phyloP scores from a whole-genome alignment of 1,140 invertebrate genomes.

The Apolygus lucorum region DNA sequence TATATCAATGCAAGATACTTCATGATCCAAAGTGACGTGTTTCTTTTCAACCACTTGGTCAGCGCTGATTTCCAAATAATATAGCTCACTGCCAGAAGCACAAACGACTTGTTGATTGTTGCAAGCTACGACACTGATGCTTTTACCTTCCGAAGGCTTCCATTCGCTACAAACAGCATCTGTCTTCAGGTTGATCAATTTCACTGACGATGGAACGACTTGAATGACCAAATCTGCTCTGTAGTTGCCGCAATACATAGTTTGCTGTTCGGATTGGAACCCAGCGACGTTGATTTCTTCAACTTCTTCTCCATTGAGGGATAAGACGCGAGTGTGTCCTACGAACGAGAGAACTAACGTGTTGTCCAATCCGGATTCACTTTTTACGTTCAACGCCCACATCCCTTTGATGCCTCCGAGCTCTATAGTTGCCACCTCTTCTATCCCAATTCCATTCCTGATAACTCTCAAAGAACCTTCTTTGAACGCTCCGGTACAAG shows the following conservation, averaged over 20 bases:
- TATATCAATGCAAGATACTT: conserved; percentile 94
- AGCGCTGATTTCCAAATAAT: conserved; percentile 73
- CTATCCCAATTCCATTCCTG: conserved; percentile 93
- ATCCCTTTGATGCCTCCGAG: conserved; percentile 94
- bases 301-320: conserved; percentile 45
- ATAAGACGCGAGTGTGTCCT: conserved; percentile 59
- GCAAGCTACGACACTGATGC: conserved; percentile 81
- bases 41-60: conserved; percentile 55
- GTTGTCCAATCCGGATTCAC: conserved; percentile 60
- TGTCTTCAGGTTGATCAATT: conserved; percentile 55
- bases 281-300: conserved; percentile 90
- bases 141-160: conserved; percentile 61
- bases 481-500: conserved; percentile 93
- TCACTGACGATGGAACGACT: conserved; percentile 64
- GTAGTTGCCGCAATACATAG: conserved; percentile 88
- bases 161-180: conserved; percentile 59
- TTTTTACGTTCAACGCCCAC: conserved; percentile 78
- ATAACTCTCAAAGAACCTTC: conserved; percentile 96
- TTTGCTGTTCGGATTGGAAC: conserved; percentile 84
- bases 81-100: conserved; percentile 79
- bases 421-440: conserved; percentile 96
- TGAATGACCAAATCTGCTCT: conserved; percentile 70
- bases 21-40: conserved; percentile 69
- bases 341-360: conserved; percentile 89
- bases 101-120: conserved; percentile 76